Conservation (phyloP, 2,888 invertebrate genomes). For the Myopa testacea region DNA sequence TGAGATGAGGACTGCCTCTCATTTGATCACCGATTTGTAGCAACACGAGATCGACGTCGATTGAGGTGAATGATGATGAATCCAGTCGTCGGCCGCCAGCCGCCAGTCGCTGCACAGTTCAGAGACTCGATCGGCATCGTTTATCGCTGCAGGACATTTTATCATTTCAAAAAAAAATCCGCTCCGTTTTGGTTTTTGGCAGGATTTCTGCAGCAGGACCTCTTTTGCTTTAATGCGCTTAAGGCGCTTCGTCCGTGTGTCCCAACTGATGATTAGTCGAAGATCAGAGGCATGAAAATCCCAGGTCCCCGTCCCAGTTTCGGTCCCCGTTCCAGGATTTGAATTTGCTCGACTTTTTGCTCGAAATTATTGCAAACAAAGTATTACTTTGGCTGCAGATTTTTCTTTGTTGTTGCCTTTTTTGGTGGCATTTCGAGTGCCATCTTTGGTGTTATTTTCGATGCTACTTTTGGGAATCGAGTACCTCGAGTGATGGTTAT, state of each 20-base stretch:
- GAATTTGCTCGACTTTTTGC: too few species aligned
- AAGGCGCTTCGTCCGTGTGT: too few species aligned
- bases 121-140: not conserved
- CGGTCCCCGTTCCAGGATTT: not conserved
- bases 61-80: too few species aligned
- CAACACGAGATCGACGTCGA: not conserved
- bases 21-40: not conserved
- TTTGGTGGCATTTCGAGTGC: too few species aligned
- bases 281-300: not conserved
- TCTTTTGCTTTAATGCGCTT: not conserved
- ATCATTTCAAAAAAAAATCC: too few species aligned
- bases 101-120: not conserved
- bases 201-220: not conserved
- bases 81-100: not conserved
- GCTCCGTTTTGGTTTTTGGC: not conserved
- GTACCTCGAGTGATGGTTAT: too few species aligned
- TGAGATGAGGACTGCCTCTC: not conserved
- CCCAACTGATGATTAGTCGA: too few species aligned
- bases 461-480: too few species aligned
- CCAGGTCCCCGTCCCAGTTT: not conserved
- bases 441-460: too few species aligned
- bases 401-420: too few species aligned
- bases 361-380: too few species aligned
- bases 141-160: constrained; percentile 10
- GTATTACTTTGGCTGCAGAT: too few species aligned